A percentile compares a stretch with the other conserved stretches of the same genome.
phyloP scores from a whole-genome alignment of 1,140 invertebrate species.

The Planococcus citri region DNA sequence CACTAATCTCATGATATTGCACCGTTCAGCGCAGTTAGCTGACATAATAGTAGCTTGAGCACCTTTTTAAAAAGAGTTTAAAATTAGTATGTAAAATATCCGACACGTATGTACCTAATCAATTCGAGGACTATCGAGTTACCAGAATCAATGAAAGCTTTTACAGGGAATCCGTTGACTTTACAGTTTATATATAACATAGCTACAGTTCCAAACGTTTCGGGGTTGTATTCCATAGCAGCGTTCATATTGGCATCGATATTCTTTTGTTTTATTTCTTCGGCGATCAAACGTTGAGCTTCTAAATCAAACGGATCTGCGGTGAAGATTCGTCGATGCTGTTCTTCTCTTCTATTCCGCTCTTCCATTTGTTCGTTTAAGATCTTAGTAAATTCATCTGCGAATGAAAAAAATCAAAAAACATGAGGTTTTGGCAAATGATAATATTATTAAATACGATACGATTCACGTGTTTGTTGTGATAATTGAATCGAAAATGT shows the following conservation, averaged over 20 bases:
- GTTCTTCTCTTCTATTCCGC: conserved; percentile 62
- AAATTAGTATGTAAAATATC: no score
- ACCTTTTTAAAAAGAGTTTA: conserved; percentile 37
- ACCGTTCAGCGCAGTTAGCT: conserved; percentile 77
- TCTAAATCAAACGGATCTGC: conserved; percentile 92
- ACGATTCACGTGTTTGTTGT: not conserved
- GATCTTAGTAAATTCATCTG: conserved; percentile 70
- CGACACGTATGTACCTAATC: no score
- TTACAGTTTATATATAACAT: conserved; percentile 96
- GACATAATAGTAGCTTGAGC: conserved; percentile 94
- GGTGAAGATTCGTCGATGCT: conserved; percentile 72
- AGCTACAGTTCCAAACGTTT: conserved; percentile 91
- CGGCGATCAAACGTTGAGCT: conserved; percentile 84
- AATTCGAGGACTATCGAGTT: conserved; percentile 23
- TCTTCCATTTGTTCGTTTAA: conserved; percentile 67
- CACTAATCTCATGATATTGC: conserved; percentile 89
- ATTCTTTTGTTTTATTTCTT: conserved; percentile 90
- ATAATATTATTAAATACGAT: not conserved
- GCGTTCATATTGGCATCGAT: conserved; percentile 98
- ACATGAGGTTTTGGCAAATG: not conserved
- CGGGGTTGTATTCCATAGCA: conserved; percentile 95
- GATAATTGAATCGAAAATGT: not conserved
- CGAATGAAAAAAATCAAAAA: conserved; percentile 28
- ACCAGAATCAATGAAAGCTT: conserved; percentile 96
- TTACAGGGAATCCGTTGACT: conserved; percentile 90